Evolutionary conservation across 2,113 vertebrate genomes (phyloP).

Genomic region (Albula goreensis): DNA sequence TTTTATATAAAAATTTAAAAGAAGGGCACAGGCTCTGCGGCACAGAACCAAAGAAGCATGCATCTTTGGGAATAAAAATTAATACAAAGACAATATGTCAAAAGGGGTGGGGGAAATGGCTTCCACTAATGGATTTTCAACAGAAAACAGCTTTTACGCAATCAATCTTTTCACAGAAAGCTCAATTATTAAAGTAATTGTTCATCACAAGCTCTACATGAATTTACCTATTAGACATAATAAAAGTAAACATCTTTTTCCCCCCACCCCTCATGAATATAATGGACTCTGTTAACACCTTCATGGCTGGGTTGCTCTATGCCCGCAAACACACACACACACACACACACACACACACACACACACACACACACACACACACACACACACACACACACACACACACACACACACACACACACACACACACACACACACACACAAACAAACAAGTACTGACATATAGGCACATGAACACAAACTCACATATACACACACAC

Average conservation of each 20-base stretch:
- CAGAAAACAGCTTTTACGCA: constrained; percentile 79
- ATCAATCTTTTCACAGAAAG: constrained; percentile 75
- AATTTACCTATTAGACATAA: constrained; percentile 72
- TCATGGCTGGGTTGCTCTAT: constrained; percentile 37
- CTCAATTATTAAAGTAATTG: constrained; percentile 80
- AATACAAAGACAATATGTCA: constrained; percentile 77
- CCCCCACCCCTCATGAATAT: constrained; percentile 52
- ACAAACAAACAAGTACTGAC: background rate
- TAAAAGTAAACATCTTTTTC: constrained; percentile 73
- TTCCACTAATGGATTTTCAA: constrained; percentile 76
- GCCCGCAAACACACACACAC: background rate
- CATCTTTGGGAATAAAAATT: constrained; percentile 74
- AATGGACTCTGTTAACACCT: constrained; percentile 62
- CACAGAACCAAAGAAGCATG: constrained; percentile 65
- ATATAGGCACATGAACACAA: background rate
- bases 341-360: background rate
- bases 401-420: background rate
- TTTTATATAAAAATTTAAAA: constrained; percentile 41
- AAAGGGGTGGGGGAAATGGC: constrained; percentile 68
- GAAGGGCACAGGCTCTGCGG: constrained; percentile 59
- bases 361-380: background rate
- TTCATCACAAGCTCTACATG: constrained; percentile 71
- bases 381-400: no score
- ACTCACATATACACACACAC: background rate
- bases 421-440: background rate